Conservation (phyloP, 1,140 invertebrate genomes). For the Telenomus remus region DNA sequence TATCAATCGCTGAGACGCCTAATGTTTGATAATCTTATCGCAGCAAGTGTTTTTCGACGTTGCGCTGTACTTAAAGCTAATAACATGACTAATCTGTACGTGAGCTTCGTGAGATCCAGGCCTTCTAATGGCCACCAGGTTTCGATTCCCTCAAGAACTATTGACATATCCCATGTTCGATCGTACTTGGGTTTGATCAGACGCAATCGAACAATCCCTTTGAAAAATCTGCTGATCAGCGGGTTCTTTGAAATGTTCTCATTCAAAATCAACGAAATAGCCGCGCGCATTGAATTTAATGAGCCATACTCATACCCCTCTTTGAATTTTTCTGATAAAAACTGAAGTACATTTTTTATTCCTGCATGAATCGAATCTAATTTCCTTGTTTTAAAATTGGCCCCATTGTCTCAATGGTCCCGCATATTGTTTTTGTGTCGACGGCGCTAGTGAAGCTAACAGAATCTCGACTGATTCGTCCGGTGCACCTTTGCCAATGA, state of each 20-base stretch:
- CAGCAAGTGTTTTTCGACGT: not conserved
- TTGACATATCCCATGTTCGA: not conserved
- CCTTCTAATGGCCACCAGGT: not conserved
- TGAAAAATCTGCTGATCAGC: not conserved
- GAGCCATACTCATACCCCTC: slow-evolving; percentile 2
- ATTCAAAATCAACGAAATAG: not conserved
- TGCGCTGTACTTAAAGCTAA: not conserved
- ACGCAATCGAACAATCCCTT: not conserved
- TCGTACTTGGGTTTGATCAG: not conserved
- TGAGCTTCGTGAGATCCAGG: not conserved
- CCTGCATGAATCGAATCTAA: not conserved
- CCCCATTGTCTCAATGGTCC: slow-evolving; percentile 6
- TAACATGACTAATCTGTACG: not conserved
- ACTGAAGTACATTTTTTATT: not conserved
- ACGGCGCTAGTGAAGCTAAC: not conserved
- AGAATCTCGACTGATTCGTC: not conserved
- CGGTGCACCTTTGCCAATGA: not conserved
- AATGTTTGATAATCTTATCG: not conserved
- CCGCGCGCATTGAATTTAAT: not conserved
- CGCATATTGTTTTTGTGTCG: slow-evolving; percentile 14
- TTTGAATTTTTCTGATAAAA: slow-evolving; percentile 3
- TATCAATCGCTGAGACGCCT: not conserved
- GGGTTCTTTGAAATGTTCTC: not conserved
- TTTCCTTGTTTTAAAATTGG: not conserved
- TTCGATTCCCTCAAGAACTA: not conserved